Evolutionary conservation across 2,888 invertebrate genomes (phyloP), one percentile per base, ranked within the genome.

Genomic region (Nudaria mundana): DNA sequence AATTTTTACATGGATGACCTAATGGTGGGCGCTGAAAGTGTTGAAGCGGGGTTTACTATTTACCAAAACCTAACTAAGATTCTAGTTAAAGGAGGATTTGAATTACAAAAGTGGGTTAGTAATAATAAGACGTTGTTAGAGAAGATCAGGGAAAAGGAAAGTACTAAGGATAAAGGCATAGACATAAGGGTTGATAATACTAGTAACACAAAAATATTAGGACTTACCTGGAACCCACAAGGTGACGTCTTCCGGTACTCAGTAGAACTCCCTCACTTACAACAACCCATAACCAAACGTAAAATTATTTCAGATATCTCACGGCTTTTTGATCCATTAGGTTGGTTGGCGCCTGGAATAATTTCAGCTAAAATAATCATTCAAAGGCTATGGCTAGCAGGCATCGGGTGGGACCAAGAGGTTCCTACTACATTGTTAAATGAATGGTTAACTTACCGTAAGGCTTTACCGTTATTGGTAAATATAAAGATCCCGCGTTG

Each of bases 291-390:
- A 12, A 56, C 56, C 8, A 63, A 50, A 32, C 15, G 60, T 52
- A 26, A 37, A 44, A n/a, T n/a, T n/a, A 12, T 58, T 48, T 29
- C 61, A 44, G 44, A 55, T 39, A 45, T 41, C 48, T 16, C 57
- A 42, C 53, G 36, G 40, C 18, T 58, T 5, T 48, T 31, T 20
- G 44, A 48, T 26, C 41, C 48, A 8, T 8, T 43, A 22, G 44
- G 48, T 3, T 48, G 35, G 44, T 13, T 47, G 18, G 25, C 33
- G 3, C 42, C 46, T 7, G 29, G 24, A 12, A 30, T 44, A 1
- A 31, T 37, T 13, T 6, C 16, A n/a, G 44, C 40, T 4, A 48
- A 48, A 3, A 10, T 40, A 1, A 29, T 40, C 3, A 42, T 46
- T 3, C 42, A 46, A 12, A 16, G 13, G 20, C 16, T 47, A 13